Evolutionary conservation across 2,113 vertebrate species (phyloP).

Genomic region (Leptobrachium leishanense): DNA sequence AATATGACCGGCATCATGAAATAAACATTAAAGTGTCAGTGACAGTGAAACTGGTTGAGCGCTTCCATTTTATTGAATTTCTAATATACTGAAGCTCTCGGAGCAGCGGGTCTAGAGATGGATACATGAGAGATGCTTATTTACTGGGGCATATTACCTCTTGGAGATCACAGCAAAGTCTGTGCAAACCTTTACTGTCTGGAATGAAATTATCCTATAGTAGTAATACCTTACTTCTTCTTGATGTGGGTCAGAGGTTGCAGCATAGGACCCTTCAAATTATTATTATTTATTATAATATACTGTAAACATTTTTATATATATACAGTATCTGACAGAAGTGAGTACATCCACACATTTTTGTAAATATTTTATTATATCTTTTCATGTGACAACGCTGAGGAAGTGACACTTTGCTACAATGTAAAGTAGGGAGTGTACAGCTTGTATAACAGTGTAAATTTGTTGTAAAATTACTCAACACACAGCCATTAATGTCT

Average conservation of each 20-base stretch:
- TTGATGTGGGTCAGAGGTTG: neutral
- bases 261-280: neutral
- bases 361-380: too few relatives aligned
- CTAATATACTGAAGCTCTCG: neutral
- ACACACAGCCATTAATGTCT: too few relatives aligned
- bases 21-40: conserved; percentile 31
- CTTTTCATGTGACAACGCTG: too few relatives aligned
- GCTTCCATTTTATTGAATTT: conserved; percentile 29
- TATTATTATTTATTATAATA: too few relatives aligned
- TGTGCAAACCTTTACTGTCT: neutral
- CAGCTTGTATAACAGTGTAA: too few relatives aligned
- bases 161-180: neutral
- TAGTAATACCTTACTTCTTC: neutral
- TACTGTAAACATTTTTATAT: too few relatives aligned
- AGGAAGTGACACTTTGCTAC: too few relatives aligned
- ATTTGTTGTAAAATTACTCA: too few relatives aligned
- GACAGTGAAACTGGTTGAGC: conserved; percentile 3
- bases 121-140: neutral
- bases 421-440: too few relatives aligned
- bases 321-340: too few relatives aligned
- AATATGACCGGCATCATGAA: neutral
- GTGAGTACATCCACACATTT: too few relatives aligned
- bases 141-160: neutral
- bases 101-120: neutral
- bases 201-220: neutral